Evolutionary conservation across 2,797 vertebrate species (phyloP).

Genomic region (Pangasius macronema): DNA sequence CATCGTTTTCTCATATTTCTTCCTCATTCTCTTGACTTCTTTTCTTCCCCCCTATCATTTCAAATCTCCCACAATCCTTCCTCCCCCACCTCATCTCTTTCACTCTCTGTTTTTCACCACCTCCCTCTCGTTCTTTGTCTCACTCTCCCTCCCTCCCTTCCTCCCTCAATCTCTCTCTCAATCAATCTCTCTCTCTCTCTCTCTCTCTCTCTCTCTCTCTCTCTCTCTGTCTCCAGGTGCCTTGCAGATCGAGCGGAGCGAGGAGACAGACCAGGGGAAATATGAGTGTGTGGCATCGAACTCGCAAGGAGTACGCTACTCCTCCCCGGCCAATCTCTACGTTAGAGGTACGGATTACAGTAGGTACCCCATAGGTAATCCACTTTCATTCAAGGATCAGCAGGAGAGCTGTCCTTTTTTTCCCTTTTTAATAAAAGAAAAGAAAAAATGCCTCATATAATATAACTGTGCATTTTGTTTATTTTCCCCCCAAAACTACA

Average conservation of each 20-base stretch:
- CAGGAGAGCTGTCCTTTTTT: conserved; percentile 7
- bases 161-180: not conserved
- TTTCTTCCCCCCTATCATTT: not conserved
- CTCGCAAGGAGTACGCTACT: conserved; percentile 95
- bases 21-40: not conserved
- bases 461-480: conserved; percentile 4
- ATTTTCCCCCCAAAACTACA: not conserved
- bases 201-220: conserved; percentile 36
- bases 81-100: not conserved
- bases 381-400: conserved; percentile 25
- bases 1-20: conserved; percentile 9
- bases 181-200: conserved; percentile 32
- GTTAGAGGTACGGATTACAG: conserved; percentile 94
- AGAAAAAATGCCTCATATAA: not conserved
- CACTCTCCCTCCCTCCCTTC: conserved; percentile 12
- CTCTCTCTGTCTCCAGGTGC: conserved; percentile 80
- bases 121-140: conserved; percentile 44
- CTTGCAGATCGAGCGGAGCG: conserved; percentile 96
- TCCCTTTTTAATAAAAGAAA: not conserved
- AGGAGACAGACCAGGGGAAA: conserved; percentile 98
- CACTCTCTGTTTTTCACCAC: not conserved
- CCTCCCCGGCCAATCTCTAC: conserved; percentile 96
- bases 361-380: conserved; percentile 55
- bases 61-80: conserved; percentile 11
- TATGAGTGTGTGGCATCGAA: conserved; percentile 98